Evolutionary conservation across 1,140 invertebrate species (phyloP).

Genomic region (Listronotus oregonensis): DNA sequence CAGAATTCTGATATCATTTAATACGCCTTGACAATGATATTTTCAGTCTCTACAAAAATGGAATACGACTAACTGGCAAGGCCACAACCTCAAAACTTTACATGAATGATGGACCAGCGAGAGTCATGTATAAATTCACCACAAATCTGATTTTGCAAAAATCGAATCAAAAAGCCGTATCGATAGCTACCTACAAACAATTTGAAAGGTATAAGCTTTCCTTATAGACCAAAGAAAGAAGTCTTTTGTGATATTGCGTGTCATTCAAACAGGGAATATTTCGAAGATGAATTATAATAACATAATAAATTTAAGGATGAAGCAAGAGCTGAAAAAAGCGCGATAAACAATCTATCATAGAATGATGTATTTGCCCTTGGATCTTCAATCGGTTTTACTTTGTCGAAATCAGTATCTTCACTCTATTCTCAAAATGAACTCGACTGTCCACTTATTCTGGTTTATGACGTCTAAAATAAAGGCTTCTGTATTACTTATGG

Average conservation of each 20-base stretch:
- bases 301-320: constrained; percentile 18
- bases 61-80: constrained; percentile 25
- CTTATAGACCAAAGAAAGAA: constrained; percentile 22
- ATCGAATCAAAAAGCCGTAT: background rate
- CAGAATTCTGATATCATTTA: too few relatives aligned
- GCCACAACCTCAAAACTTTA: constrained; percentile 10
- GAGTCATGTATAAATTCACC: constrained; percentile 5
- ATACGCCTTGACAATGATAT: background rate
- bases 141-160: constrained; percentile 16
- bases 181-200: constrained; percentile 3
- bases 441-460: constrained; percentile 41
- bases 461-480: constrained; percentile 45
- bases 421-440: constrained; percentile 32
- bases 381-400: constrained; percentile 28
- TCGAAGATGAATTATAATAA: constrained; percentile 1
- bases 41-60: constrained; percentile 22
- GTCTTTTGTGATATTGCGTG: constrained; percentile 11
- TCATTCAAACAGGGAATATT: constrained; percentile 6
- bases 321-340: constrained; percentile 10
- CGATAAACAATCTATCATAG: constrained; percentile 8
- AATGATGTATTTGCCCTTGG: constrained; percentile 8
- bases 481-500: too few relatives aligned
- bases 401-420: constrained; percentile 11
- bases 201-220: constrained; percentile 9
- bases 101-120: constrained; percentile 11